Conservation (phyloP, 2,113 vertebrate species). For the Indicator indicator region DNA sequence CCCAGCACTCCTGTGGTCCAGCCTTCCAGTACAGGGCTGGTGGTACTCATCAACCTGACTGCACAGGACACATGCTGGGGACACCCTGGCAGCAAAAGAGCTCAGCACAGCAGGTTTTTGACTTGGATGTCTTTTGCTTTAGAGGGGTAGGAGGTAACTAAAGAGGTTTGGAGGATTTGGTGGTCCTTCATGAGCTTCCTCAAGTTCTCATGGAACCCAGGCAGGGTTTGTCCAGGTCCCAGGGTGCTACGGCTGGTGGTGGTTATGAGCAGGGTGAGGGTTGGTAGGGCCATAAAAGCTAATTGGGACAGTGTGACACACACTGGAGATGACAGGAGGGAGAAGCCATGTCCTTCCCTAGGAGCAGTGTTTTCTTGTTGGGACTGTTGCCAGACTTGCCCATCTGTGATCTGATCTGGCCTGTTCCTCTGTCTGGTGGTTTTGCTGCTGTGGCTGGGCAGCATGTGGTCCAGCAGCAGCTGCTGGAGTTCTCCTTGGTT, state of each 20-base stretch:
- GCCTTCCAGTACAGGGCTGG: not conserved
- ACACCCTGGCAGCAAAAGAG: not conserved
- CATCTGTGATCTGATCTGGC: not conserved
- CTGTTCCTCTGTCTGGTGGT: not conserved
- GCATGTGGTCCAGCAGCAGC: not conserved
- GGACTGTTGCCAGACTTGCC: conserved; percentile 12
- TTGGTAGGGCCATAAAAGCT: not conserved
- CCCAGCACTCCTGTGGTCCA: not conserved
- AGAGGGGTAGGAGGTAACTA: not conserved
- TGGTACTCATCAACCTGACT: not conserved
- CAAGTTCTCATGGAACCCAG: not conserved
- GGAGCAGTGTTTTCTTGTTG: not conserved
- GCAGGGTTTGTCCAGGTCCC: not conserved
- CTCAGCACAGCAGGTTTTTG: not conserved
- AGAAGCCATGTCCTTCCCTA: fast-evolving
- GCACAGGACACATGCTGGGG: fast-evolving
- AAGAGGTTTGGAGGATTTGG: not conserved
- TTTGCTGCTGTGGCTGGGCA: not conserved
- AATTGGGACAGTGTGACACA: not conserved
- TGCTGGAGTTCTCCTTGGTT: not conserved
- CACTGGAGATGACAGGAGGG: not conserved
- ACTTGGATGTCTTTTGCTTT: not conserved
- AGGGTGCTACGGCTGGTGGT: not conserved
- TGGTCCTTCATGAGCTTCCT: not conserved
- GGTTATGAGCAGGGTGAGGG: not conserved